Conservation (phyloP, 1,140 invertebrate genomes). For the Formica selysi region DNA sequence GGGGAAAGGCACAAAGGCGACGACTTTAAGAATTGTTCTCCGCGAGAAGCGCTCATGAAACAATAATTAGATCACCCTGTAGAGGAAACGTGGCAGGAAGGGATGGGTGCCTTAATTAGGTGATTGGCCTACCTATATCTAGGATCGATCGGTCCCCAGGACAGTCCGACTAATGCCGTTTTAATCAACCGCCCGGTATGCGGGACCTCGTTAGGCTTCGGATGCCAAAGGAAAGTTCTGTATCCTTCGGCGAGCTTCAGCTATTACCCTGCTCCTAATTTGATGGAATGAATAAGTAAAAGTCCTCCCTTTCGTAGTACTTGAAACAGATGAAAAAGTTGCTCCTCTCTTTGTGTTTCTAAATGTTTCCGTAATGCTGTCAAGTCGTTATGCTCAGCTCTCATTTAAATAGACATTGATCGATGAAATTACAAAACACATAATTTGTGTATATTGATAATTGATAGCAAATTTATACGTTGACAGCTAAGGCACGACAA, state of each 20-base stretch:
- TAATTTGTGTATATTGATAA: background rate
- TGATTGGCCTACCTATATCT: constrained; percentile 78
- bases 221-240: constrained; percentile 43
- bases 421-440: background rate
- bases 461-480: background rate
- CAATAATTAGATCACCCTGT: constrained; percentile 82
- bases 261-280: constrained; percentile 30
- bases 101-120: constrained; percentile 78
- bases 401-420: constrained; percentile 16
- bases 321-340: constrained; percentile 49
- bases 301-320: constrained; percentile 42
- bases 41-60: constrained; percentile 74
- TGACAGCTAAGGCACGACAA: background rate
- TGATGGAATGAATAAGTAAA: constrained; percentile 61
- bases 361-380: constrained; percentile 33
- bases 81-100: constrained; percentile 74
- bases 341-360: constrained; percentile 5
- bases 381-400: background rate
- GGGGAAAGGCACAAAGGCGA: constrained; percentile 73
- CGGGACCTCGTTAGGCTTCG: constrained; percentile 54
- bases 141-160: constrained; percentile 68
- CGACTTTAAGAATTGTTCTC: constrained; percentile 52
- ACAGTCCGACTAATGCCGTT: constrained; percentile 76
- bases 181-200: constrained; percentile 75
- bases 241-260: constrained; percentile 35